Evolutionary conservation across 1,140 invertebrate genomes (phyloP), one percentile per base, ranked within the genome.

Genomic region (Andricus grossulariae): DNA sequence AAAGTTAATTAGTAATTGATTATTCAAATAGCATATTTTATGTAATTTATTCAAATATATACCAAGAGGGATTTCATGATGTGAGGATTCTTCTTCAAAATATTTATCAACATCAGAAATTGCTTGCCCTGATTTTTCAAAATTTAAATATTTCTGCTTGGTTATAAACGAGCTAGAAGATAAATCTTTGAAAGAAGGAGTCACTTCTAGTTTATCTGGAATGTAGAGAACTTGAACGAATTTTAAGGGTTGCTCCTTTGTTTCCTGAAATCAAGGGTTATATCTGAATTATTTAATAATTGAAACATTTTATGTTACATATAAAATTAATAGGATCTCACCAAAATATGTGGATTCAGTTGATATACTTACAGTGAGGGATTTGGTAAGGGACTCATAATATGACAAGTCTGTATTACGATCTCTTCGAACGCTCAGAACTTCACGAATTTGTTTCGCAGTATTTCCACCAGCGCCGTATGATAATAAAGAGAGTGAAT

Each of bases 161-260:
- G 57, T 66, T 39, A 66, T 39, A 66, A 66, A 66, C 12, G 25
- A 39, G 0, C 7, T 13, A 1, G 11, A 39, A 16, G 57, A 66
- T 66, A 66, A 66, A 15, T 45, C 15, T 66, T 66, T 66, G 15
- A 66, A 66, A 66, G 3, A 8, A 12, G 25, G 57, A 39, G 13
- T 13, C 8, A 66, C 32, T 13, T 66, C 57, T 8, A 39, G 0
- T n/a, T 66, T 66, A 39, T 66, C 25, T 8, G 57, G 57, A 8
- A 66, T 16, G 39, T 66, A 66, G n/a, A 66, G 57, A 32, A 66
- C 57, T 66, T 66, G 57, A n/a, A 66, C 15, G n/a, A 66, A 66
- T 16, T 39, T 66, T 39, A 66, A 66, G 15, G 57, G 25, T 7
- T 25, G 7, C 8, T 66, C 57, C 25, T 66, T 60, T 32, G 55